Base-by-base conservation (phyloP, 2,797 vertebrate genomes). In the Passerculus sandwichensis region DNA sequence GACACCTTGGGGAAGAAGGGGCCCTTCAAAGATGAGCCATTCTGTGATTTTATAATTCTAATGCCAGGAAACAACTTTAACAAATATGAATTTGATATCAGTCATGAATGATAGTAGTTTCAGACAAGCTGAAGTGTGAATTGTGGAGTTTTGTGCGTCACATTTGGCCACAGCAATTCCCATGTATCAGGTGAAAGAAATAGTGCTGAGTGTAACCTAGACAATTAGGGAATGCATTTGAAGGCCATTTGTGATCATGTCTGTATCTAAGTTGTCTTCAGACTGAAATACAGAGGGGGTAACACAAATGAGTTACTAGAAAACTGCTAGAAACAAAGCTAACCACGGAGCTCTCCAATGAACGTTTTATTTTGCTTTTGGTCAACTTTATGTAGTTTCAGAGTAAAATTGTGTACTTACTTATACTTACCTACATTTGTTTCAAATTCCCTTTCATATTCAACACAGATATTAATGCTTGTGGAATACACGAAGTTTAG, bases 121-220 rank as follows among this genome's bases (percentile, higher is more conserved):
- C 9, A 81, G 51, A 74, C 2, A 5, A 6, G 8, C 10, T 57
- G 34, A 60, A 50, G 15, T 51, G 54, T 44, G 38, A 93, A 67
- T 21, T 0, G 0, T 53, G 20, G 32, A 71, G n/a, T 65, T 27
- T 17, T 32, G 5, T 48, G 22, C 11, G 1, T 36, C 53, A 30
- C 40, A 59, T 75, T 82, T 64, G 32, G 3, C 29, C 64, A 51
- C 60, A 66, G 18, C 30, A 48, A 13, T 70, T 79, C 27, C 17
- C 9, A 13, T 47, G 40, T 7, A 65, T 53, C 29, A 29, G 65
- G 27, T 42, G 26, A 60, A 67, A 65, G 13, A 89, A 88, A 61
- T 9, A 26, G 8, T 78, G 25, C 38, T 51, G 25, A 71, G 22
- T 32, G 23, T n/a, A 57, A 29, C 59, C 18, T 36, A 65, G 17